phyloP scores from a whole-genome alignment of 1,140 invertebrate genomes.

The Macrobrachium nipponense region DNA sequence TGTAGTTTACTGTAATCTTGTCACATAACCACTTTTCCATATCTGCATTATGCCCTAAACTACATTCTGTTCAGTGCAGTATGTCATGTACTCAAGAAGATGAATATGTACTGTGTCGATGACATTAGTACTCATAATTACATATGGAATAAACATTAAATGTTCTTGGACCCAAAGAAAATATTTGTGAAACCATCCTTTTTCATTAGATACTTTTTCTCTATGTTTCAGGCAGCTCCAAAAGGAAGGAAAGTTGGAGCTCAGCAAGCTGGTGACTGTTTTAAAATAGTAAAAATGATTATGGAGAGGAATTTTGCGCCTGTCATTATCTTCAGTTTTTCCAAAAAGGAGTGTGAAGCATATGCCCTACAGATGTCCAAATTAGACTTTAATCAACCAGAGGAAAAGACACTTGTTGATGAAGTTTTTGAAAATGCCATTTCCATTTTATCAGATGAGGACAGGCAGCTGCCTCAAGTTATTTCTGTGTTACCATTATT shows the following conservation, averaged over 20 bases:
- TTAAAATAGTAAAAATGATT: constrained; percentile 99
- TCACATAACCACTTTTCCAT: too few species aligned
- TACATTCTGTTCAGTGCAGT: too few species aligned
- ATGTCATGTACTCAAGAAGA: too few species aligned
- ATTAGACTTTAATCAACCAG: constrained; percentile 94
- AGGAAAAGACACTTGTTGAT: constrained; percentile 93
- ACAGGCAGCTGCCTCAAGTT: constrained; percentile 94
- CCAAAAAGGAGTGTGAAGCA: constrained; percentile 97
- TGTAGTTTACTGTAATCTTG: too few species aligned
- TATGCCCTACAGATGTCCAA: constrained; percentile 96
- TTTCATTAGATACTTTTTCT: neutral
- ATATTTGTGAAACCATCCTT: neutral
- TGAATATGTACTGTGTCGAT: too few species aligned
- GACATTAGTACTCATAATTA: too few species aligned
- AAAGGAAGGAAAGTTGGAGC: constrained; percentile 76
- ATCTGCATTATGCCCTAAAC: too few species aligned
- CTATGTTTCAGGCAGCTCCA: constrained; percentile 17
- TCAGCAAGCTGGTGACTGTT: constrained; percentile 83
- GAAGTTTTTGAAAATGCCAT: constrained; percentile 99
- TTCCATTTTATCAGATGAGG: constrained; percentile 94
- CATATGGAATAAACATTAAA: too few species aligned
- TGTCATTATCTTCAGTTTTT: constrained; percentile 99
- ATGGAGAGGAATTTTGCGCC: constrained; percentile 98
- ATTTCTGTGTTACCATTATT: constrained; percentile 94
- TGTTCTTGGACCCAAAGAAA: too few species aligned